Conservation (phyloP, 2,113 vertebrate species). For the Hyla sarda region DNA sequence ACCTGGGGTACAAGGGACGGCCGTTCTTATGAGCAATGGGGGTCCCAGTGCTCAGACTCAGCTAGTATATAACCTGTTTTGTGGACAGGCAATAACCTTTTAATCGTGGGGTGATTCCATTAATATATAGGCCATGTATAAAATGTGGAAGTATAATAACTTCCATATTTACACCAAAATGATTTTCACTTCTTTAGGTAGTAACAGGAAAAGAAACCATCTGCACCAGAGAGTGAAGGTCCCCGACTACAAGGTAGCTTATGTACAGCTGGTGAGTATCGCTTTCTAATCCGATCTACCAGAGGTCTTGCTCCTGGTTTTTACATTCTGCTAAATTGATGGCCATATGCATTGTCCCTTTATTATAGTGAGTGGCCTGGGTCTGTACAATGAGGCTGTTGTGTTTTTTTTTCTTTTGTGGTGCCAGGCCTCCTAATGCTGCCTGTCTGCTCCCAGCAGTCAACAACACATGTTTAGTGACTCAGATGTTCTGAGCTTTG, state of each 20-base stretch:
- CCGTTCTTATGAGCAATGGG: no score
- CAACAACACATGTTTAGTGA: conserved; percentile 46
- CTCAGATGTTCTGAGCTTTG: conserved; percentile 48
- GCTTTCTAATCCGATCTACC: no score
- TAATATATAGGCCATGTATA: no score
- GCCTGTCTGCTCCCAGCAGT: conserved; percentile 37
- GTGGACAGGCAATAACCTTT: no score
- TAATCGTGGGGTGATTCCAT: no score
- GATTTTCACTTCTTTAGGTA: conserved; percentile 70
- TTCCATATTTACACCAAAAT: no score
- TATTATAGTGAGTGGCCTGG: background rate
- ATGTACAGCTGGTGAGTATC: conserved; percentile 93
- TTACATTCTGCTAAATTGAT: background rate
- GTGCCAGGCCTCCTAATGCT: conserved; percentile 25
- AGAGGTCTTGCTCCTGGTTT: background rate
- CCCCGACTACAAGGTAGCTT: conserved; percentile 95
- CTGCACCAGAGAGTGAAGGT: conserved; percentile 85
- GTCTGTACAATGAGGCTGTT: conserved; percentile 10
- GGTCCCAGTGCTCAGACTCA: no score
- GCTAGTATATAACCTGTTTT: no score
- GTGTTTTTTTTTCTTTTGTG: conserved; percentile 19
- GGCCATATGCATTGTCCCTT: background rate
- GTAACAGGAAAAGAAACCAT: conserved; percentile 86
- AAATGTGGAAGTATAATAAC: no score
- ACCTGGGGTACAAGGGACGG: no score